Percentiles rank a stretch among this genome's conserved stretches.
Evolutionary conservation across 2,888 invertebrate species (phyloP).

Genomic region (Ischnura elegans): DNA sequence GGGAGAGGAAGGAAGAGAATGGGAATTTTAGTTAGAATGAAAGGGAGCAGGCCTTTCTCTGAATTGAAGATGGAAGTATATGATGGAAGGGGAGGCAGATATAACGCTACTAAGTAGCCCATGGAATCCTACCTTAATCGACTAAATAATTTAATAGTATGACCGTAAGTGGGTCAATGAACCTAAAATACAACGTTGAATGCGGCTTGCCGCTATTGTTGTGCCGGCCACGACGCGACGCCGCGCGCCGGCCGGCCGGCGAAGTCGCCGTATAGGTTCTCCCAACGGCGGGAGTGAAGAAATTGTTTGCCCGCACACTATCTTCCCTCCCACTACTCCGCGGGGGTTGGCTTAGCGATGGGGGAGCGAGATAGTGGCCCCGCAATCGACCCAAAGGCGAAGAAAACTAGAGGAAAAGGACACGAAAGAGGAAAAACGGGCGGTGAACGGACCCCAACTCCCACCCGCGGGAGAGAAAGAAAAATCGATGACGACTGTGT

Average conservation of each 20-base stretch:
- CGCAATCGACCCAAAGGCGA: background rate
- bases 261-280: background rate
- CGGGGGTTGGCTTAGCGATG: background rate
- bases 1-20: no score
- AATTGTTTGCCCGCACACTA: background rate
- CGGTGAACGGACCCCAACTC: background rate
- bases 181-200: background rate
- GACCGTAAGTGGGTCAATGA: slow-evolving; percentile 14
- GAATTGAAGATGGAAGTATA: no score
- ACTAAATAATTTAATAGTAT: background rate
- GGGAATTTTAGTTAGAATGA: no score
- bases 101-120: no score
- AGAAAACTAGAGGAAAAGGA: background rate
- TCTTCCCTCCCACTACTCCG: background rate
- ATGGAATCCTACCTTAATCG: no score
- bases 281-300: background rate
- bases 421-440: background rate
- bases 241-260: background rate
- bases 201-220: background rate
- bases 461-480: background rate
- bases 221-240: background rate
- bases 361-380: background rate
- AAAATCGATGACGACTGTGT: background rate
- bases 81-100: no score
- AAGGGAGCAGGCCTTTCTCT: no score